phyloP scores from a whole-genome alignment of 2,113 vertebrate species.

The Macheiramphus alcinus region DNA sequence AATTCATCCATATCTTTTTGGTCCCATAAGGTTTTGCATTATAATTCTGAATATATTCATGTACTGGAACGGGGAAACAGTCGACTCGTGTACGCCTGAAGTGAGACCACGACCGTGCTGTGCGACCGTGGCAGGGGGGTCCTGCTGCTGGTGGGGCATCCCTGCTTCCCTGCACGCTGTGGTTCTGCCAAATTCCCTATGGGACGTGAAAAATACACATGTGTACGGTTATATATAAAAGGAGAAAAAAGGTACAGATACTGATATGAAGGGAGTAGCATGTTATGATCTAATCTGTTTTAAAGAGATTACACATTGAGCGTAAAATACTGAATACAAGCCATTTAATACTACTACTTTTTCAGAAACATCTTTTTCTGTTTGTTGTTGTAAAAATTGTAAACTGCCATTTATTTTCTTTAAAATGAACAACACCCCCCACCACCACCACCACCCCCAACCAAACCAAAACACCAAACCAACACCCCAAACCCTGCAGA shows the following conservation, averaged over 20 bases:
- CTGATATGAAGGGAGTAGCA: background rate
- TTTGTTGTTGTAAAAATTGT: background rate
- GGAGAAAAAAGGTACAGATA: background rate
- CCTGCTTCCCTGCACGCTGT: background rate
- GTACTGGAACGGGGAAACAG: background rate
- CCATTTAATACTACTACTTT: background rate
- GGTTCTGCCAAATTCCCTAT: background rate
- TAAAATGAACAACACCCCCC: background rate
- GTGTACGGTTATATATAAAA: background rate
- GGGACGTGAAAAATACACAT: rapidly evolving
- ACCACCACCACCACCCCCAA: rapidly evolving
- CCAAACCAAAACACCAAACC: background rate
- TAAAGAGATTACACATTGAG: background rate
- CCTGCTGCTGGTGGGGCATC: background rate
- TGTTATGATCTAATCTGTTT: background rate
- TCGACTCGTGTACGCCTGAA: rapidly evolving
- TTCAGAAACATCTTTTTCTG: background rate
- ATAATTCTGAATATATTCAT: background rate
- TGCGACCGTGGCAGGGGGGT: background rate
- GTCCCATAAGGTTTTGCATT: background rate
- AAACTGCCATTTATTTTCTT: background rate
- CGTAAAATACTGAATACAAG: background rate
- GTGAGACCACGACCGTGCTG: rapidly evolving
- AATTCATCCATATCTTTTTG: background rate
- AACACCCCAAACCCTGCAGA: background rate